Evolutionary conservation across 2,888 invertebrate genomes (phyloP), one percentile per base, ranked within the genome.

Genomic region (Dyspetes luteomarginatus): DNA sequence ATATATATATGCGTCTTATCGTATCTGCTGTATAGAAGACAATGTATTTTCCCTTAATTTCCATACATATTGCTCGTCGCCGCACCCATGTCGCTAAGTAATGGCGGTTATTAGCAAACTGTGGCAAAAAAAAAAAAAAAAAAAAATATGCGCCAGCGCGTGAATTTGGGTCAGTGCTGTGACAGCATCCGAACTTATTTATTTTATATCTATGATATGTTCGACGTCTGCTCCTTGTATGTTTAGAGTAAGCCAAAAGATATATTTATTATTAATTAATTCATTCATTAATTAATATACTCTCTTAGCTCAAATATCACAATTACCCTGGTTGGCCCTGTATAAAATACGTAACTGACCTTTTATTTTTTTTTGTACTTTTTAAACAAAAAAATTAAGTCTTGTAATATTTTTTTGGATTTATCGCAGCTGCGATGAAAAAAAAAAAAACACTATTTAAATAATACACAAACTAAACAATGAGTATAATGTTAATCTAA

Each of bases 31-130:
- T 19, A 55, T 24, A 24, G n/a, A 50, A 48, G 64, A 64, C 45
- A 64, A 64, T 64, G 64, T 26, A 64, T 64, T 64, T 64, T 48
- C 64, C 48, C 64, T 64, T 26, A 12, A 64, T 64, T 17, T 64
- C 28, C 64, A 64, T 64, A 48, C 48, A 64, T 64, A 64, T 64
- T 48, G 19, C 26, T 64, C 43, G 45, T 64, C 24, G 64, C 64
- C 64, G 45, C 28, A 48, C 64, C 64, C 19, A 64, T 28, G 48
- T 48, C 24, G 45, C 48, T 28, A 12, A 36, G 12, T 12, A 36
- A 36, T 12, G 36, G 2, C 4, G 36, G 9, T 36, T n/a, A n/a
- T n/a, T n/a, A n/a, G n/a, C n/a, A n/a, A n/a, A n/a, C n/a, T n/a
- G n/a, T n/a, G n/a, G n/a, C 36, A 3, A 36, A 36, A 12, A 2